These are phyloP conservation scores for Drosophila imparisetae DNA, from an alignment of 2,888 invertebrate species.

Conservation along the genomic window DNA sequence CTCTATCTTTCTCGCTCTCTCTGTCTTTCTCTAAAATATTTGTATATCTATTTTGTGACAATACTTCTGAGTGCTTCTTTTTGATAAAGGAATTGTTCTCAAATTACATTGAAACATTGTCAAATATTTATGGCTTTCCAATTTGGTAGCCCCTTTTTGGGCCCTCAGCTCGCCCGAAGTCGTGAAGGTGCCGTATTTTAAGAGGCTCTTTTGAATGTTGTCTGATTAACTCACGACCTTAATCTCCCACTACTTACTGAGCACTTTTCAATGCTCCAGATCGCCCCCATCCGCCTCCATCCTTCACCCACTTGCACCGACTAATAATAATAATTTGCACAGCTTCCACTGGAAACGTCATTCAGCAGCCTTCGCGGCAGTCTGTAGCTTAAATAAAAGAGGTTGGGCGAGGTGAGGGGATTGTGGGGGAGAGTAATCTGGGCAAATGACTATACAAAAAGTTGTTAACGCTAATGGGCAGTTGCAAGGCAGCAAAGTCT, in stretches of 20 bases:
- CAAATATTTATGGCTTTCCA: not conserved
- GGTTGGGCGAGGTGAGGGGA: not conserved
- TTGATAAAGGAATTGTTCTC: not conserved
- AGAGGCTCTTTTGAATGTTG: conserved; percentile 1
- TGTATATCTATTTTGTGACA: not conserved
- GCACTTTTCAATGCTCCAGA: conserved; percentile 16
- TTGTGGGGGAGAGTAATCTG: not conserved
- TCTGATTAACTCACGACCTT: conserved; percentile 17
- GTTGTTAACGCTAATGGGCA: conserved; percentile 69
- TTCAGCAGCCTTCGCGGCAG: not conserved
- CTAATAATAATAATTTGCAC: conserved; percentile 34
- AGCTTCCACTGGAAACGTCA: conserved; percentile 22
- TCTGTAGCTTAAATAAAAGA: not conserved
- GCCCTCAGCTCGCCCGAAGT: not conserved
- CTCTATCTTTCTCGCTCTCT: not conserved
- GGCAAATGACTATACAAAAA: conserved; percentile 60
- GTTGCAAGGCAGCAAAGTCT: conserved; percentile 55
- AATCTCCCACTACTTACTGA: conserved; percentile 18
- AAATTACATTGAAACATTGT: not conserved
- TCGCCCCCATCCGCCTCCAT: not conserved
- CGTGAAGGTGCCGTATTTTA: not conserved
- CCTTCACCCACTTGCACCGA: not conserved
- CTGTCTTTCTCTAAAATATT: not conserved
- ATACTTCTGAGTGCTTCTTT: not conserved
- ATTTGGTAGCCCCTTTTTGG: conserved; percentile 1